Evolutionary conservation across 2,113 vertebrate genomes (phyloP).

Genomic region (Siniperca chuatsi): DNA sequence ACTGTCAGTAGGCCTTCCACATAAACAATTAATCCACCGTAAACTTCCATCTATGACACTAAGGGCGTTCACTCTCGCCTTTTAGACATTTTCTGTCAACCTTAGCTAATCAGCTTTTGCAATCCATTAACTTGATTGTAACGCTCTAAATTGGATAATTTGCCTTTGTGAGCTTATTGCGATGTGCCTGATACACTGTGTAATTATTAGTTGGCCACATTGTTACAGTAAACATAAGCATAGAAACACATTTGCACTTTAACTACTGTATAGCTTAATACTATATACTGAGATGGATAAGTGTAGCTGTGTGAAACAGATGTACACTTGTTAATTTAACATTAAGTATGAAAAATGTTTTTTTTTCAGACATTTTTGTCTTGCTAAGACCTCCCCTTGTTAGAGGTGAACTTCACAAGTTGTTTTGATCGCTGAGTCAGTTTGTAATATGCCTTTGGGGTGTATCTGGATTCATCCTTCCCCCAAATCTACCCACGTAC

Average conservation of each 20-base stretch:
- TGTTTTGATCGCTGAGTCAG: slow-evolving; percentile 82
- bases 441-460: slow-evolving; percentile 78
- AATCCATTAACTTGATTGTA: slow-evolving; percentile 77
- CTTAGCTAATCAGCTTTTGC: slow-evolving; percentile 74
- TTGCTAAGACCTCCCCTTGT: slow-evolving; percentile 67
- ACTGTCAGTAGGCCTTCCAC: slow-evolving; percentile 63
- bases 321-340: slow-evolving; percentile 52
- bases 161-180: slow-evolving; percentile 57
- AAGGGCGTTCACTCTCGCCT: slow-evolving; percentile 48
- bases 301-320: slow-evolving; percentile 16
- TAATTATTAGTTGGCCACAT: slow-evolving; percentile 53
- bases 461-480: slow-evolving; percentile 76
- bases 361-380: slow-evolving; percentile 49
- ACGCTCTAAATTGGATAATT: slow-evolving; percentile 67
- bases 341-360: slow-evolving; percentile 16
- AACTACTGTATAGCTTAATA: slow-evolving; percentile 2
- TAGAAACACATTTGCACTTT: slow-evolving; percentile 14
- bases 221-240: slow-evolving; percentile 45
- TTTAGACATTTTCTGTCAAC: slow-evolving; percentile 64
- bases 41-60: slow-evolving; percentile 67
- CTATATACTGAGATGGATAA: not conserved
- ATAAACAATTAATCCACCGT: slow-evolving; percentile 73
- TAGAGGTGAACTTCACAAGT: slow-evolving; percentile 79
- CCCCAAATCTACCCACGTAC: slow-evolving; percentile 81
- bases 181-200: slow-evolving; percentile 58